Base-by-base conservation (phyloP, 2,888 invertebrate genomes). In the Lithosia quadra region DNA sequence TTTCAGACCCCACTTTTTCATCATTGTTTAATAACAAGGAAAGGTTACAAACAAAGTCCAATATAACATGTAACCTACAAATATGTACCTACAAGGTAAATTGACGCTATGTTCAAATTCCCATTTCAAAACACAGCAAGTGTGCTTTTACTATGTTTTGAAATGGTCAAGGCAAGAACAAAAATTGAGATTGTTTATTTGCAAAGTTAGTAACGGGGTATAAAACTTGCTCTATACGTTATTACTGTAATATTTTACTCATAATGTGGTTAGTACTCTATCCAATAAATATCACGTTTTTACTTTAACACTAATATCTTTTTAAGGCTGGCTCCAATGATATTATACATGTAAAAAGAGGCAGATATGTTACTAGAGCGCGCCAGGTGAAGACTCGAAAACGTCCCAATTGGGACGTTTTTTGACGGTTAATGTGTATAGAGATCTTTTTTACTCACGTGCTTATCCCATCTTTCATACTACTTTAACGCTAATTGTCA, bases 161-260 rank as follows among this genome's bases (percentile, higher is more conserved):
- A 56, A 56, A 56, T 56, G 24, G 56, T 56, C 56, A 56, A 24
- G 56, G 24, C 56, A 56, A 24, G 24, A 24, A 24, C 24, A 24
- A 56, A 56, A 22, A 22, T 56, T 56, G 22, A 56, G 56, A 56
- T 56, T 56, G 56, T 24, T 56, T 24, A 56, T 56, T 56, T 56
- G 22, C 56, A 56, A 56, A 56, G 56, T 56, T 56, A 56, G 56
- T 56, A 56, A 24, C n/a, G 56, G 56, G 24, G 56, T 56, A 56
- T 56, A 56, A 56, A 24, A 24, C 22, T 24, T 56, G 56, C 56
- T 24, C 24, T 56, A 56, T 56, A 56, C 56, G 24, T 56, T 56
- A 56, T 56, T 56, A 24, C 24, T 24, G 56, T 24, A 56, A 56
- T 56, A 56, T 56, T 56, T 56, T 56, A 56, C 22, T 56, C 56